phyloP scores from a whole-genome alignment of 2,113 vertebrate species.

The Dasyornis broadbenti region DNA sequence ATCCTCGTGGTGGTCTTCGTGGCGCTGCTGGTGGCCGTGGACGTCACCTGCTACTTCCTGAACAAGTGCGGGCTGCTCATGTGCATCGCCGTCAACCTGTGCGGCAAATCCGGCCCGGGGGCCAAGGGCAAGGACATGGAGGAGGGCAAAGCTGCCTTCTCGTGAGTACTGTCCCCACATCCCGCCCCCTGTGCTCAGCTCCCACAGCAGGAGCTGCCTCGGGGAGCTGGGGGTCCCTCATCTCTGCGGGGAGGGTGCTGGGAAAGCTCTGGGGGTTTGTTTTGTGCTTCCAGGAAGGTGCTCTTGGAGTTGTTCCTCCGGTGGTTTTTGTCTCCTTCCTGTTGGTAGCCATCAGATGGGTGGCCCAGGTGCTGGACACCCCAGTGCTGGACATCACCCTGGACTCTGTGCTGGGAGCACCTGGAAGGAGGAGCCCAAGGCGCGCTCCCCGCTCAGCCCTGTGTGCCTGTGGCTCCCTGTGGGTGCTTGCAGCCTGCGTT shows the following conservation, averaged over 20 bases:
- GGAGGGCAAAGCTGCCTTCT: constrained; percentile 91
- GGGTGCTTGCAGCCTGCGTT: background rate
- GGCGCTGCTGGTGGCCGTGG: constrained; percentile 89
- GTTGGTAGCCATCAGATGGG: background rate
- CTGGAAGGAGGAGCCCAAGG: background rate
- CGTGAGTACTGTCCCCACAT: constrained; percentile 76
- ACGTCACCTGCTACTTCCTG: constrained; percentile 96
- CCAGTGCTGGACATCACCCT: background rate
- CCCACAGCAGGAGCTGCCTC: rapidly evolving
- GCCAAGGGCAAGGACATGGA: constrained; percentile 93
- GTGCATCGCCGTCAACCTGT: constrained; percentile 96
- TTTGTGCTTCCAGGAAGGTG: background rate
- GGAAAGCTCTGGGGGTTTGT: background rate
- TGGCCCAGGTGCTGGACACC: background rate
- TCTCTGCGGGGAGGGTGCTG: background rate
- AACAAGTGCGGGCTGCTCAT: constrained; percentile 98
- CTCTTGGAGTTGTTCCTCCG: background rate
- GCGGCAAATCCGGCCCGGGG: constrained; percentile 85
- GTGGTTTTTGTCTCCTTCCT: rapidly evolving
- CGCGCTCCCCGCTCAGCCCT: background rate
- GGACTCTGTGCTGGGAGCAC: background rate
- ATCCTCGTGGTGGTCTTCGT: constrained; percentile 91
- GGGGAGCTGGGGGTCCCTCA: background rate
- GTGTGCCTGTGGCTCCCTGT: rapidly evolving
- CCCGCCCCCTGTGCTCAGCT: background rate